Percentiles rank a stretch among this genome's conserved stretches.
Evolutionary conservation across 1,140 invertebrate genomes (phyloP).

Genomic region (Drosophila orena): DNA sequence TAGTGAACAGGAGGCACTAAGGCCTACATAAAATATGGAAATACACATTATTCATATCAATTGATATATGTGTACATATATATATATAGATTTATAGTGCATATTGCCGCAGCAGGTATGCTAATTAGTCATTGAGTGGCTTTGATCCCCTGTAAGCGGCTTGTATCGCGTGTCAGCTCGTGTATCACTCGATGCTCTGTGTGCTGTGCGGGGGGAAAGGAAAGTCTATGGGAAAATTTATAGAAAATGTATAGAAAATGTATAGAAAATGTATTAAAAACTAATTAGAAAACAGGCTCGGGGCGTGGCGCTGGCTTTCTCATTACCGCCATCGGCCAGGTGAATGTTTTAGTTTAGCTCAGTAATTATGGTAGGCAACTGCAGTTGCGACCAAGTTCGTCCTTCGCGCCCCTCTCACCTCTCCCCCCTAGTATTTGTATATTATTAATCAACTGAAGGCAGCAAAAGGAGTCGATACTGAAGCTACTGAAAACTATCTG

Average conservation of each 20-base stretch:
- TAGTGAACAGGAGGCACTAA: no score
- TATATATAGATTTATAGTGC: not conserved
- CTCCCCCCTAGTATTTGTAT: slow-evolving; percentile 3
- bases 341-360: slow-evolving; percentile 51
- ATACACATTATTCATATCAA: slow-evolving; percentile 10
- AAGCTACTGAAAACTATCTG: no score
- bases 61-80: not conserved
- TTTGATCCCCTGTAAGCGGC: slow-evolving; percentile 39
- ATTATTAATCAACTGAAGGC: slow-evolving; percentile 19
- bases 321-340: slow-evolving; percentile 32
- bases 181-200: not conserved
- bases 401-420: not conserved
- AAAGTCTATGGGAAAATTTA: slow-evolving; percentile 29
- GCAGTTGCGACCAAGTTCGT: slow-evolving; percentile 10
- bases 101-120: slow-evolving; percentile 9
- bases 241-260: slow-evolving; percentile 46
- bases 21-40: slow-evolving; percentile 32
- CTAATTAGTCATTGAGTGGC: slow-evolving; percentile 49
- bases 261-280: slow-evolving; percentile 49
- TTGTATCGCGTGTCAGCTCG: slow-evolving; percentile 30
- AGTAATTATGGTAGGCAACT: slow-evolving; percentile 33
- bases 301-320: slow-evolving; percentile 3
- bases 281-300: slow-evolving; percentile 46
- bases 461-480: no score
- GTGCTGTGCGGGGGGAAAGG: no score